A percentile compares a stretch with the other conserved stretches of the same genome.
Conservation (phyloP, 1,140 invertebrate genomes). For the Harpegnathos saltator region DNA sequence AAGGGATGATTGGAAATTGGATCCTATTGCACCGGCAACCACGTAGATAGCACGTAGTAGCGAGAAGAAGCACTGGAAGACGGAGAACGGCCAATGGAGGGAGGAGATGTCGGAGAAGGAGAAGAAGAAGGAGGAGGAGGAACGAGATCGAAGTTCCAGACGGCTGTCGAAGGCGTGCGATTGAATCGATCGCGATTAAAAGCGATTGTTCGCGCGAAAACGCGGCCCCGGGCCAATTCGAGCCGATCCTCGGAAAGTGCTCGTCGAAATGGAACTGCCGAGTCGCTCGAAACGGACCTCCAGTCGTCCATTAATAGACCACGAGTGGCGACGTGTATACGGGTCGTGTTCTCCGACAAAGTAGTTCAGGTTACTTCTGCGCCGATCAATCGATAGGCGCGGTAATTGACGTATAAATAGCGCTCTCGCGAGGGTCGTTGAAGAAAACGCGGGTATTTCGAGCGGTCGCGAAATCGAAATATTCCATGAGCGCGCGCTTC, state of each 20-base stretch:
- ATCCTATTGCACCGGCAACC: slow-evolving; percentile 34
- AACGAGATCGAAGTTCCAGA: not conserved
- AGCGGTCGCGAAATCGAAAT: not conserved
- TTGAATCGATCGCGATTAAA: slow-evolving; percentile 61
- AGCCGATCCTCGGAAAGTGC: slow-evolving; percentile 16
- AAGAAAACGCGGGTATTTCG: slow-evolving; percentile 37
- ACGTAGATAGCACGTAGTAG: not conserved
- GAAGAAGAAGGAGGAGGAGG: not conserved
- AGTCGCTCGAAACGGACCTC: slow-evolving; percentile 37
- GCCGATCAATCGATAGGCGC: slow-evolving; percentile 36
- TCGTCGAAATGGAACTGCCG: slow-evolving; percentile 30
- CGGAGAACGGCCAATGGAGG: no score
- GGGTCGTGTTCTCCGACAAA: slow-evolving; percentile 8
- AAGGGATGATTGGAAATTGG: slow-evolving; percentile 66
- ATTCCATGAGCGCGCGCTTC: not conserved
- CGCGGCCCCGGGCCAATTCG: slow-evolving; percentile 9
- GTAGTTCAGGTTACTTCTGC: slow-evolving; percentile 38
- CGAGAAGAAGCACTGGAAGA: not conserved
- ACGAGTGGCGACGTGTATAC: slow-evolving; percentile 13
- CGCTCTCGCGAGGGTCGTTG: not conserved
- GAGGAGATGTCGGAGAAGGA: not conserved
- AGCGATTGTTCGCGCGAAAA: slow-evolving; percentile 40
- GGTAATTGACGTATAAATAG: slow-evolving; percentile 46
- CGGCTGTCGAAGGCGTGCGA: not conserved
- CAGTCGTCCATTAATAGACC: slow-evolving; percentile 56